Percentiles rank a stretch among this genome's conserved stretches.
Evolutionary conservation across 2,113 vertebrate genomes (phyloP).

Genomic region (Hyperoodon ampullatus): DNA sequence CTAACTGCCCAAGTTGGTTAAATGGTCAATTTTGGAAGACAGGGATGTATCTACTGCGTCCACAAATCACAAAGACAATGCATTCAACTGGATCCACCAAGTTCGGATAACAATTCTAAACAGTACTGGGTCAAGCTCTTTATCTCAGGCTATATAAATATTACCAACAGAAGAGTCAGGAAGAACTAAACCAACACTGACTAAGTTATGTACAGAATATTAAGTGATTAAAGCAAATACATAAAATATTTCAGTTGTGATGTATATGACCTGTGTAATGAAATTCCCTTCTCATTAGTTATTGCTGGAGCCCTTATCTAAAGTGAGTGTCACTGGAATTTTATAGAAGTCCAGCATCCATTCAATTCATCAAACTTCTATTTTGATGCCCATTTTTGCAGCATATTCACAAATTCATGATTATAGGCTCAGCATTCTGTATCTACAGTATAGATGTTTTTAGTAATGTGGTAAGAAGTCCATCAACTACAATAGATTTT

Average conservation of each 20-base stretch:
- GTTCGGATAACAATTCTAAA: background rate
- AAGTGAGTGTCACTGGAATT: background rate
- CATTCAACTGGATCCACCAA: background rate
- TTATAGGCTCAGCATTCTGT: background rate
- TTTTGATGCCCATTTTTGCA: background rate
- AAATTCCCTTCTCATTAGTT: background rate
- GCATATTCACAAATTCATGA: background rate
- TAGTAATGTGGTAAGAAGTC: background rate
- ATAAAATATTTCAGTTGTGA: background rate
- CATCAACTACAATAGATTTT: background rate
- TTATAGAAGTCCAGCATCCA: background rate
- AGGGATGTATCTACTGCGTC: background rate
- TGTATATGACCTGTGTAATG: fast-evolving
- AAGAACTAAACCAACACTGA: background rate
- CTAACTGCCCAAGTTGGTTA: background rate
- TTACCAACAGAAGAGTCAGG: background rate
- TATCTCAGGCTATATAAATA: background rate
- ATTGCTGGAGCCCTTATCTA: background rate
- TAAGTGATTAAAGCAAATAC: background rate
- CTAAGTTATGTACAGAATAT: background rate
- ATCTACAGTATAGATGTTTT: background rate
- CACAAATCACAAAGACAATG: background rate
- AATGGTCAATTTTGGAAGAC: background rate
- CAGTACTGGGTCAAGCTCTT: background rate
- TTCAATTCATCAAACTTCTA: background rate